Evolutionary conservation across 2,113 vertebrate genomes (phyloP), one percentile per base, ranked within the genome.

Genomic region (Nothobranchius kuhntae): DNA sequence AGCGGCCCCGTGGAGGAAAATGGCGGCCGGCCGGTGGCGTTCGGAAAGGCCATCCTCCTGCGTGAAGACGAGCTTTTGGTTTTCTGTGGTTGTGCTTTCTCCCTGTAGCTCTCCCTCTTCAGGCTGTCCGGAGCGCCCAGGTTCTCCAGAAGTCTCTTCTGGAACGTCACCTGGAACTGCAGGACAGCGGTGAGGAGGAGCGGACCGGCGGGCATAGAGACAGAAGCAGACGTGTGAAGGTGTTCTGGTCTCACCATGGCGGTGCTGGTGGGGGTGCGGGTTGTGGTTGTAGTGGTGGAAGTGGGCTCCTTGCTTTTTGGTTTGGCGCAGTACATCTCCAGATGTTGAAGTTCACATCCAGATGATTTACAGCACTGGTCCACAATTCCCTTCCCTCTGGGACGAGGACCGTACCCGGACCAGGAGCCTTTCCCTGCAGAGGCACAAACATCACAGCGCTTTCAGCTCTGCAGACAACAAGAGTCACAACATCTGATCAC

Each of bases 321-420:
- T 74, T 87, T 90, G 24, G 82, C 86, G 6, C 89, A 90, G 58
- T 89, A 90, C 69, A 68, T 80, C 76, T 90, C 89, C 52, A 90
- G 78, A 13, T 79, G 73, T 12, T 88, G 81, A n/a, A 90, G 89
- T 12, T 88, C 86, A 57, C 89, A 90, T 50, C 89, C 89, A 0
- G 56, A 24, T 0, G 86, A 53, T 13, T 56, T 70, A 24, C 89
- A 90, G 38, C 89, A 90, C 65, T 80, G 70, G 24, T 90, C 89
- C 53, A 87, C 89, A 0, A 90, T 90, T 2, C 89, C 89, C 66
- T 80, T 85, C 53, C 89, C 79, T 13, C 87, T 75, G 45, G 87
- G 81, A 21, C 87, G 81, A 8, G 81, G 3, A 0, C 86, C 86
- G 0, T 89, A 88, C 2, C 87, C 82, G 2, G 89, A 88, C 85